Evolutionary conservation across 2,797 vertebrate genomes (phyloP).

Genomic region (Cyprinella venusta): DNA sequence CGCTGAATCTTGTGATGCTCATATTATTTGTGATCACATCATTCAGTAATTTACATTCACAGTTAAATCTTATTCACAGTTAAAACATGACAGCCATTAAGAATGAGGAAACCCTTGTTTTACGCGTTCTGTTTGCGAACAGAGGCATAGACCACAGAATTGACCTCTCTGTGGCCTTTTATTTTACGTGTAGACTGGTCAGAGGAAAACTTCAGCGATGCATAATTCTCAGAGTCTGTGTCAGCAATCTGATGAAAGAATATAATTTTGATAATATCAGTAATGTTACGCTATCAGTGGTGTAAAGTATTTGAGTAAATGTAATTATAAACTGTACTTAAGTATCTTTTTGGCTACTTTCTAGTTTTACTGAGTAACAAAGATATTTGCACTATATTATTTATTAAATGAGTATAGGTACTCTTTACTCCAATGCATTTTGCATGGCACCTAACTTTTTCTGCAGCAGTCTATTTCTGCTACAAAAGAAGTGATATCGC

Average conservation of each 20-base stretch:
- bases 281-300: not conserved
- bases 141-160: not conserved
- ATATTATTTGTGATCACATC: not conserved
- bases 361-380: no score
- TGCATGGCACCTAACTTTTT: not conserved
- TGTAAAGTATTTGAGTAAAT: not conserved
- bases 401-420: not conserved
- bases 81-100: not conserved
- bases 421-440: not conserved
- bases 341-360: no score
- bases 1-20: not conserved
- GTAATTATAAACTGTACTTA: no score
- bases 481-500: no score
- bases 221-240: not conserved
- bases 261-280: not conserved
- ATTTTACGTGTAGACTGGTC: not conserved
- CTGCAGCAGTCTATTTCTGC: not conserved
- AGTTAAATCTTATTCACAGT: not conserved
- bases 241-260: not conserved
- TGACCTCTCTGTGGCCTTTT: not conserved
- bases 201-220: conserved; percentile 9
- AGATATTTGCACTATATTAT: no score
- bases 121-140: not conserved
- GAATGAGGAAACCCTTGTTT: not conserved
- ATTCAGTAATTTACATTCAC: not conserved